These are phyloP conservation scores for Oxyura jamaicensis DNA, from an alignment of 2,113 vertebrate genomes.

Conservation along the genomic window DNA sequence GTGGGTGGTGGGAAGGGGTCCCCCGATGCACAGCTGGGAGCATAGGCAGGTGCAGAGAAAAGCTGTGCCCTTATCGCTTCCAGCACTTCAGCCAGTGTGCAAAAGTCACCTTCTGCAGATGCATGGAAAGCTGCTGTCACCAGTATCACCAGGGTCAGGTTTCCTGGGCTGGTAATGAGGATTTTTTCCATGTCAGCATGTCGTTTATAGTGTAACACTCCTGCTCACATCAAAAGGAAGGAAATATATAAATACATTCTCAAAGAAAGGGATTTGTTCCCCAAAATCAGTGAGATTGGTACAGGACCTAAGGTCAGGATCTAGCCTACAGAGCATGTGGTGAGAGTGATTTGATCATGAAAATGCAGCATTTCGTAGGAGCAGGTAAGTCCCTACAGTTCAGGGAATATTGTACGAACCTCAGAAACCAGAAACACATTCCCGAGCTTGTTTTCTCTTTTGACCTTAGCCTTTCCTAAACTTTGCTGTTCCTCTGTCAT, in stretches of 20 bases:
- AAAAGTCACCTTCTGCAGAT: not conserved
- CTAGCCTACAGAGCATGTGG: not conserved
- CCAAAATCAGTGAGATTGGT: not conserved
- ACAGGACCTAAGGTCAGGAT: not conserved
- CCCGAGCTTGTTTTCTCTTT: not conserved
- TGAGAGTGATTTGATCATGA: not conserved
- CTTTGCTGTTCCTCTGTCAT: not conserved
- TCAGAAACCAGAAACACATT: accelerated
- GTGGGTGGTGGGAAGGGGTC: not conserved
- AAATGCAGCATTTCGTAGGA: not conserved
- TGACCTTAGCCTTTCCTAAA: not conserved
- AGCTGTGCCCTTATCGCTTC: accelerated
- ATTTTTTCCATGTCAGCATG: not conserved
- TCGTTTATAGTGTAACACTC: not conserved
- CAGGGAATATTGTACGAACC: not conserved
- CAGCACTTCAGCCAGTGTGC: not conserved
- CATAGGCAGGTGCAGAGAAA: not conserved
- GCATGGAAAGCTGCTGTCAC: not conserved
- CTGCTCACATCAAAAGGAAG: not conserved
- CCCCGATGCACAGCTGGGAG: not conserved
- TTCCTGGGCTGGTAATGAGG: not conserved
- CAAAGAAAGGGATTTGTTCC: not conserved
- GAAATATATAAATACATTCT: not conserved
- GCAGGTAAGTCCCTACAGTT: not conserved
- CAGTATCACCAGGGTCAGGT: not conserved